These are phyloP conservation scores for Lepidurus arcticus DNA, from an alignment of 1,140 invertebrate species.

Conservation along the genomic window DNA sequence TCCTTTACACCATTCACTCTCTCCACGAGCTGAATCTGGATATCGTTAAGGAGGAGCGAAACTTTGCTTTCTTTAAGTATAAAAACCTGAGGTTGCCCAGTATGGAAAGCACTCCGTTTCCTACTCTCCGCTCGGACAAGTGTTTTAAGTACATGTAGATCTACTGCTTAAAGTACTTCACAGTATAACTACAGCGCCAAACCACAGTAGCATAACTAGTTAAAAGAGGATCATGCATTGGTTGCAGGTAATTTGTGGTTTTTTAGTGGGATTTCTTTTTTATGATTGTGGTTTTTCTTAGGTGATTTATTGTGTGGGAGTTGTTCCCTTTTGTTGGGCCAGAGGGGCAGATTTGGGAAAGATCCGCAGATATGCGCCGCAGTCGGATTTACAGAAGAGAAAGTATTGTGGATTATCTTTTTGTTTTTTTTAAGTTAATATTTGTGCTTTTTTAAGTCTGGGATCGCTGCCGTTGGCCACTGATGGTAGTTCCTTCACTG, in stretches of 20 bases:
- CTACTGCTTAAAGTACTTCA: neutral
- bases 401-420: neutral
- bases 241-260: neutral
- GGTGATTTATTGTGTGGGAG: neutral
- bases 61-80: neutral
- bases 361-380: neutral
- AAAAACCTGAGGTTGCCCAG: neutral
- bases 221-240: slow-evolving; percentile 2
- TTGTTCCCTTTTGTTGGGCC: neutral
- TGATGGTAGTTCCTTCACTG: neutral
- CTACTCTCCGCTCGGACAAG: neutral
- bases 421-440: neutral
- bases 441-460: neutral
- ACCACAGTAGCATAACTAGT: neutral
- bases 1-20: slow-evolving; percentile 10
- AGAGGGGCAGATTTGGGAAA: neutral
- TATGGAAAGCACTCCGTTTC: neutral
- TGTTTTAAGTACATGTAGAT: neutral
- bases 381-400: neutral
- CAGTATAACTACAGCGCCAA: neutral
- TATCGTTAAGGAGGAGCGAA: neutral
- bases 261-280: neutral
- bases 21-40: neutral
- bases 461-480: neutral
- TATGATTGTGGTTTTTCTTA: neutral